Base-by-base conservation (phyloP, 64 coral and sea anemone species). In the Cladopsammia gracilis region DNA sequence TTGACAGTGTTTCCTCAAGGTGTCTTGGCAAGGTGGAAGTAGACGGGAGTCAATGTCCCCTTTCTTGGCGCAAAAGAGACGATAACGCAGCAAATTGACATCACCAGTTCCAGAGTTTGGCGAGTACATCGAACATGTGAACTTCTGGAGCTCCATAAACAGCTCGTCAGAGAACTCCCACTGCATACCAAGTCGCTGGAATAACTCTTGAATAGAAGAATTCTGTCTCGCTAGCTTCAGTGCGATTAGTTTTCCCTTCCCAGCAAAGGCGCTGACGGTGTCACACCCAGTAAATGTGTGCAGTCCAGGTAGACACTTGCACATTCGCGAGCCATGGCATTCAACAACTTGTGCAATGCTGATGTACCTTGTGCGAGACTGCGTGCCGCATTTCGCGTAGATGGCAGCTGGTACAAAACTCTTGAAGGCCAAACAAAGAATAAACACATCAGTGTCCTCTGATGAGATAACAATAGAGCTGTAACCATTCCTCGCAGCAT, bases 371-470 rank as follows among this genome's bases (percentile, higher is more conserved):
- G 60, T 62, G 11, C 90, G 51, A 23, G 90, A 46, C 54, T 85
- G 67, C 48, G 79, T 85, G 52, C 90, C 90, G 66, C 90, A 92
- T 73, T 91, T 91, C 15, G 60, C 22, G 54, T 43, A 91, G 3
- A 85, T 50, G 22, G 66, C 19, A 19, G 62, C 7, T 58, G 89
- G 89, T 73, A 91, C 82, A 48, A 74, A 91, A 58, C 64, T 62
- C 62, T 85, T 83, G 69, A 92, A 85, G 58, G 79, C 64, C 68
- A 92, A 48, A 82, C 77, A 83, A 51, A 91, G 65, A 42, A 91
- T 58, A 16, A 91, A 91, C 19, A 91, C 89, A 91, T 83, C 90
- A 24, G 89, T 91, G 25, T 91, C 89, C 47, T 91, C 89, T 80
- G 89, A 89, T 19, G 58, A 7, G 50, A 89, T 65, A 22, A 89